Base-by-base conservation (phyloP, 35 echinoderm and acorn worm genomes). In the Ophiothrix spiculata region DNA sequence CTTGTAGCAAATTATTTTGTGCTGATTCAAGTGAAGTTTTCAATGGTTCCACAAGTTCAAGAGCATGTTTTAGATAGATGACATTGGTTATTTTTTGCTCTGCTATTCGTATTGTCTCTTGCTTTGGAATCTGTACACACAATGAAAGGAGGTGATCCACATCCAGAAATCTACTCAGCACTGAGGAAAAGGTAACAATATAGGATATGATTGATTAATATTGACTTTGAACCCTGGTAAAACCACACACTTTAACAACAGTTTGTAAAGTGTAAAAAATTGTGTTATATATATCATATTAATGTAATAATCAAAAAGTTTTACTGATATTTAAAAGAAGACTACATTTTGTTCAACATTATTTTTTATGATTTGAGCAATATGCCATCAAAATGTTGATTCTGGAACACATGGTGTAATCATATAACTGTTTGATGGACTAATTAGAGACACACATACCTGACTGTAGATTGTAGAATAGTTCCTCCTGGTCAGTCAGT, bases 71-170 rank as follows among this genome's bases (percentile, higher is more conserved):
- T 37, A 99, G 89, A 37, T 94, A 79, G 74, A 99, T 99, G 77
- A 99, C 77, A 60, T 91, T 94, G 32, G 91, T 92, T 39, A 99
- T 99, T 42, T 93, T 94, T 32, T 88, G 46, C 76, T 99, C 96
- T 16, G 92, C 92, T 11, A 92, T 93, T 46, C 94, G 94, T 29
- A 91, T 81, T 12, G 91, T 94, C 42, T 99, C 96, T 38, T 94
- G 86, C 35, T 99, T 99, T 56, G 96, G 96, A 35, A 99, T 99
- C 64, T 99, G 96, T 21, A 99, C 89, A 87, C 96, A 99, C 78
- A 94, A 80, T 16, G 96, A 99, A 31, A 99, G 86, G 14, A 99
- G 92, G 36, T 99, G 96, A 49, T 99, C 96, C 38, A 94, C 92
- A 76, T 99, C 96, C 31, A 99, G 33, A 56, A 99, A 99, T 25